Evolutionary conservation across 2,888 invertebrate genomes (phyloP), one percentile per base, ranked within the genome.

Genomic region (Cheilosia urbana): DNA sequence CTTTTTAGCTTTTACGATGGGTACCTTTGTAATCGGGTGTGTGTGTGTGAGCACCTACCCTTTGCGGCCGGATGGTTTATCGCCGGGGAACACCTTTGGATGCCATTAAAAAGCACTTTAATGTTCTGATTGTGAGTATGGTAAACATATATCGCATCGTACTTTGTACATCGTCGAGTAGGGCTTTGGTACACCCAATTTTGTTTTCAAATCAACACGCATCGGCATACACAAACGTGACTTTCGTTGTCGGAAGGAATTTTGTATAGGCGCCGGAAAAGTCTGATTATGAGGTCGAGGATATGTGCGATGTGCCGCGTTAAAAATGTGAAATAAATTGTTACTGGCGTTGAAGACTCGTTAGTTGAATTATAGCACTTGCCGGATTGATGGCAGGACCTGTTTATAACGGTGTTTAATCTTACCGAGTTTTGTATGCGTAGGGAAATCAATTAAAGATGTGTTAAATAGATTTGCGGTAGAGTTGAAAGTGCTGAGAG

Each of bases 61-160:
- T 37, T 13, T 37, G 37, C 2, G 37, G 19, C 13, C 21, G n/a
- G 21, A 11, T 30, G 47, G 30, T 57, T 68, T 72, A 72, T 60
- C 71, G 58, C 40, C 19, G 17, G 13, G 17, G 11, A 49, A 40
- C 71, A 72, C 58, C 71, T 72, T 72, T 72, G 71, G 51, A 72
- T 72, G 51, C 49, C 60, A 72, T 72, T 72, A 72, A 72, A 60
- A 72, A 60, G 47, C 60, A 72, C 71, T 72, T 60, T 72, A 72
- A 37, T 72, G 40, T 72, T 37, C 71, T 72, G 71, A 72, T 72
- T 72, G 40, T 72, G 51, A 34, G 13, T 4, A 37, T 13, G 13
- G 13, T 1, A 13, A 4, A 13, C 13, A 37, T 60, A 49, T 58
- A 57, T 71, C 40, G 58, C 49, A 24, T 47, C 37, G 11, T 34